These are phyloP conservation scores for Tyrophagus putrescentiae DNA, from an alignment of 1,140 invertebrate species.

Conservation along the genomic window DNA sequence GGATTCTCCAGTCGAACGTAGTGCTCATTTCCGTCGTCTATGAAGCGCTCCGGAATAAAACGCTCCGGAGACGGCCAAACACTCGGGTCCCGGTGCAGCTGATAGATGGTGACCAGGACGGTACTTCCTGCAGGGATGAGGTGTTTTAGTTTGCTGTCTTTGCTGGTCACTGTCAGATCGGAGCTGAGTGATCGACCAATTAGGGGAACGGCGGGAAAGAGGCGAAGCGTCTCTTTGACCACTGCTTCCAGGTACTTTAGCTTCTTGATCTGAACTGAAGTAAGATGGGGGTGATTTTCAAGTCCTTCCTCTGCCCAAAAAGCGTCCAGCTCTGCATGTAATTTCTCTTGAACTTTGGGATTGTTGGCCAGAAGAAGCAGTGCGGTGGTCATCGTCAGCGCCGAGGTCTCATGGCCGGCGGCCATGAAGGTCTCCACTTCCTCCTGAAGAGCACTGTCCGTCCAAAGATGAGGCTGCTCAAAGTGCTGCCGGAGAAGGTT, in stretches of 20 bases:
- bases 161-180: conserved; percentile 42
- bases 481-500: conserved; percentile 57
- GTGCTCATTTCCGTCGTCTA: no score
- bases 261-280: not conserved
- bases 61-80: conserved; percentile 34
- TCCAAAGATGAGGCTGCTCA: conserved; percentile 46
- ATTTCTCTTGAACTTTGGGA: conserved; percentile 18
- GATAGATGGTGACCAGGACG: conserved; percentile 32
- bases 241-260: conserved; percentile 63
- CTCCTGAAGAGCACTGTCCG: conserved; percentile 59
- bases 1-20: no score
- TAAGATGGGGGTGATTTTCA: no score
- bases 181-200: conserved; percentile 53
- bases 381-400: conserved; percentile 23
- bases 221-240: conserved; percentile 62
- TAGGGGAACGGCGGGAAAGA: conserved; percentile 63
- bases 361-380: conserved; percentile 19
- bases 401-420: conserved; percentile 27
- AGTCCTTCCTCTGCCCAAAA: no score
- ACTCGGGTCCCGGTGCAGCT: conserved; percentile 34
- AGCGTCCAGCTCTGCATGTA: conserved; percentile 15
- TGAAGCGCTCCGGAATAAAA: conserved; percentile 38
- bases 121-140: conserved; percentile 34
- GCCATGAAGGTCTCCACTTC: conserved; percentile 35
- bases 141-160: conserved; percentile 21